Percentiles rank a stretch among this genome's conserved stretches.
These are phyloP conservation scores for Pseudopleuronectes americanus DNA, from an alignment of 2,797 vertebrate genomes.

Conservation along the genomic window DNA sequence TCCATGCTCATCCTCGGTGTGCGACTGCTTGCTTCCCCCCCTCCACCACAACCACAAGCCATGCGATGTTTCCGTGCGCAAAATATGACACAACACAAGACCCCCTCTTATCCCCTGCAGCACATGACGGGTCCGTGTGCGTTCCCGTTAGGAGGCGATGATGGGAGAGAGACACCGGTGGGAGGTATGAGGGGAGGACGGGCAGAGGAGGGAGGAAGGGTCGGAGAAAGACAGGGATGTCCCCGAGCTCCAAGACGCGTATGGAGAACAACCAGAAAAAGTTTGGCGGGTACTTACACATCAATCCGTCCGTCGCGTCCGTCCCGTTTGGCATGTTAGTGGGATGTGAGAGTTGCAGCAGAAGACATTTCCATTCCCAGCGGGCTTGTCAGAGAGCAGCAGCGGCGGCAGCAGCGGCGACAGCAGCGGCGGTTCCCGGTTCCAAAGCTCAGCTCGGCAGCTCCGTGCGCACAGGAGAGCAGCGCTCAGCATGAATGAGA, in stretches of 20 bases:
- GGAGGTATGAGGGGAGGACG: not conserved
- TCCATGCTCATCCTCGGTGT: slow-evolving; percentile 45
- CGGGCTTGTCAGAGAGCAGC: slow-evolving; percentile 44
- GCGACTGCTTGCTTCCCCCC: slow-evolving; percentile 30
- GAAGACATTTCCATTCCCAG: slow-evolving; percentile 69
- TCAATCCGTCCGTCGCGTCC: slow-evolving; percentile 65
- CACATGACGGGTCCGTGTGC: slow-evolving; percentile 16
- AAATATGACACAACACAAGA: not conserved
- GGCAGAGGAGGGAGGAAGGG: slow-evolving; percentile 9
- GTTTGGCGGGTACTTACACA: slow-evolving; percentile 83
- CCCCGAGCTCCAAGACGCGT: slow-evolving; percentile 35
- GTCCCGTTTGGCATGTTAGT: slow-evolving; percentile 76
- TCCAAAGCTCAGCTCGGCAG: slow-evolving; percentile 70
- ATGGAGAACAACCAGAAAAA: slow-evolving; percentile 49
- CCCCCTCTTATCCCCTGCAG: slow-evolving; percentile 4
- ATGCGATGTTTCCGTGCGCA: slow-evolving; percentile 19
- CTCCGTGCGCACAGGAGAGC: slow-evolving; percentile 73
- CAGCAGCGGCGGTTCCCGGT: slow-evolving; percentile 3
- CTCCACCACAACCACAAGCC: slow-evolving; percentile 24
- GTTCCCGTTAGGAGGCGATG: not conserved
- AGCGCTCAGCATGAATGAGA: slow-evolving; percentile 79
- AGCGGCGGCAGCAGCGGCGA: not conserved
- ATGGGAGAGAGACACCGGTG: slow-evolving; percentile 12
- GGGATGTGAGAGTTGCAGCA: slow-evolving; percentile 70
- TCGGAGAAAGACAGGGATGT: slow-evolving; percentile 45